A percentile compares a stretch with the other conserved stretches of the same genome.
These are phyloP conservation scores for Alexandromys fortis DNA, from an alignment of 2,113 vertebrate species.

Conservation along the genomic window DNA sequence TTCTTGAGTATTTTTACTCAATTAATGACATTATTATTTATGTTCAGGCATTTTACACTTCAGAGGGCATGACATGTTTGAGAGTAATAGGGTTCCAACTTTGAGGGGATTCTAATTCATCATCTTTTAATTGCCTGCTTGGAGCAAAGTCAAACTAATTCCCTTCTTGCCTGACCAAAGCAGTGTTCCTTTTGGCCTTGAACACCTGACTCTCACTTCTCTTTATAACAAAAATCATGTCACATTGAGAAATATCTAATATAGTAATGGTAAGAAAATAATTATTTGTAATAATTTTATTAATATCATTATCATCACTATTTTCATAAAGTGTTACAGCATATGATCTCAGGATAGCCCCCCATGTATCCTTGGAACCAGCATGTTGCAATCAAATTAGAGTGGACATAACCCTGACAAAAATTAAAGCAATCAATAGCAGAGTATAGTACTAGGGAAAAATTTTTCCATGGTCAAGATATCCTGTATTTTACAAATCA, in stretches of 20 bases:
- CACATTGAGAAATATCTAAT: slow-evolving; percentile 56
- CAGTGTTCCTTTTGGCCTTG: slow-evolving; percentile 61
- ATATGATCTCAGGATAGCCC: neutral
- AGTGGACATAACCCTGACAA: neutral
- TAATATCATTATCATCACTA: neutral
- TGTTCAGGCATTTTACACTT: slow-evolving; percentile 81
- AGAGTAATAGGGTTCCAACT: slow-evolving; percentile 79
- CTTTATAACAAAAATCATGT: slow-evolving; percentile 52
- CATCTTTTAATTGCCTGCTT: slow-evolving; percentile 85
- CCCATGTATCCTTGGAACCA: neutral
- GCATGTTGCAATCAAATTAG: neutral
- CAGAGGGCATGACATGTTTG: slow-evolving; percentile 71
- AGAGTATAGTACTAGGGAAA: neutral
- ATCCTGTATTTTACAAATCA: neutral
- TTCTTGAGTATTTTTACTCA: slow-evolving; percentile 67
- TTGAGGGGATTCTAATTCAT: slow-evolving; percentile 83
- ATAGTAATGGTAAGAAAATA: slow-evolving; percentile 26
- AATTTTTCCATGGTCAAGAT: neutral
- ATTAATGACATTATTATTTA: slow-evolving; percentile 83
- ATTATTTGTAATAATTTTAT: slow-evolving; percentile 37
- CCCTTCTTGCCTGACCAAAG: slow-evolving; percentile 81
- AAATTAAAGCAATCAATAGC: neutral
- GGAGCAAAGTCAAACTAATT: slow-evolving; percentile 86
- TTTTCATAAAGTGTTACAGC: neutral
- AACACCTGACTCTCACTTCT: slow-evolving; percentile 73